Evolutionary conservation across 2,113 vertebrate species (phyloP), one percentile per base, ranked within the genome.

Genomic region (Gadus macrocephalus): DNA sequence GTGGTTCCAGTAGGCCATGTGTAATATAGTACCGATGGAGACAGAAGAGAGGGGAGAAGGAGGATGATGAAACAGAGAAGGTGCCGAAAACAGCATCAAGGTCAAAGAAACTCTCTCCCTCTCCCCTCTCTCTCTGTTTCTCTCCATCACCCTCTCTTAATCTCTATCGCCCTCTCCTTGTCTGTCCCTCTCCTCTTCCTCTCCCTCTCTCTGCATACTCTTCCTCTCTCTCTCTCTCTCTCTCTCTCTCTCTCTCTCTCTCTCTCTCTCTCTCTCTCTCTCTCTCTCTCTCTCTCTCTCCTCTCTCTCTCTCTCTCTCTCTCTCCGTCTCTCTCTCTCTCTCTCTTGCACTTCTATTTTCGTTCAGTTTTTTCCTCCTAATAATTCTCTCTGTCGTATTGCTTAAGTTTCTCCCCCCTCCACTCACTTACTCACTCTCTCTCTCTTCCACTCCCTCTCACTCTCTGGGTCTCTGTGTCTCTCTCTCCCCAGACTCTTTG

Each of bases 1-100:
- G 42, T 49, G 77, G 84, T 85, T 83, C 81, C 66, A 70, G 72
- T 27, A 1, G 68, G 19, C 63, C 61, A 62, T 56, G 81, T 77
- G 75, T 80, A 71, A 74, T 53, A 16, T 87, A 81, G 77, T 87
- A 27, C 80, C 86, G 82, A 91, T 89, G 78, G 79, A 76, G 81
- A 78, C 64, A 1, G 58, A 25, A 82, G 83, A 83, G 66, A 53
- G 72, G 66, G 75, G 56, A 38, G 64, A 9, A 70, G 8, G 12
- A 7, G 20, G 8, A 53, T 73, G 69, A 62, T 72, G 66, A 67
- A n/a, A 62, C 42, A 62, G 22, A 49, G 49, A 15, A 63, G 27
- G 28, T 15, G 15, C 53, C 58, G 11, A 15, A 14, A 58, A 66
- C 62, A 49, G 42, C 42, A 49, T 49, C 6, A 49, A 49, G 42